phyloP scores from a whole-genome alignment of 2,113 vertebrate species.

The Neomonachus schauinslandi region DNA sequence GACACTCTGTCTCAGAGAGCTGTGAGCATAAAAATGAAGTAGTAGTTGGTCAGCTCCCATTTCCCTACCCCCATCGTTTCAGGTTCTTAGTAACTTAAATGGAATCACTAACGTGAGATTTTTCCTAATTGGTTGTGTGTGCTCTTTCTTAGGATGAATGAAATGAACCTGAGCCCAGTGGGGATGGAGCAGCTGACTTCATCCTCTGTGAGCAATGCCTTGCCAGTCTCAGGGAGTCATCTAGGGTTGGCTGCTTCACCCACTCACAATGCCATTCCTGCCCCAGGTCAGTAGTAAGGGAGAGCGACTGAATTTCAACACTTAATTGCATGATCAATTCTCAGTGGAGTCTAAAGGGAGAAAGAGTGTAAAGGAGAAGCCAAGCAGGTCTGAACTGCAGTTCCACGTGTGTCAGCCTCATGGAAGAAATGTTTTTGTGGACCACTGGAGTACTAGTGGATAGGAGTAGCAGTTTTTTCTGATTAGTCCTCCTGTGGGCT shows the following conservation, averaged over 20 bases:
- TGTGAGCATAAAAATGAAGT: neutral
- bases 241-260: constrained; percentile 95
- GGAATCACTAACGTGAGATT: neutral
- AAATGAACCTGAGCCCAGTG: constrained; percentile 97
- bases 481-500: neutral
- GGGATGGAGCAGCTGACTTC: constrained; percentile 98
- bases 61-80: neutral
- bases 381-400: neutral
- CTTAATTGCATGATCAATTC: neutral
- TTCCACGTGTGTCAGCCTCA: neutral
- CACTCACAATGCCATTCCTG: constrained; percentile 93
- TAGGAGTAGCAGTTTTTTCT: neutral
- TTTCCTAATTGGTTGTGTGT: neutral
- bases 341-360: neutral
- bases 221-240: constrained; percentile 90
- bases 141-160: constrained; percentile 93
- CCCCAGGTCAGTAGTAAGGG: constrained; percentile 89
- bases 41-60: neutral
- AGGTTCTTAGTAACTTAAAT: neutral
- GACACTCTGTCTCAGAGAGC: neutral
- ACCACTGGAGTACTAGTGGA: neutral
- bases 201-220: constrained; percentile 92
- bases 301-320: neutral
- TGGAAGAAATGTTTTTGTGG: neutral
- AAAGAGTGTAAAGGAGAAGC: neutral